These are phyloP conservation scores for Mystacornis crossleyi DNA, from an alignment of 2,113 vertebrate species.

Conservation along the genomic window DNA sequence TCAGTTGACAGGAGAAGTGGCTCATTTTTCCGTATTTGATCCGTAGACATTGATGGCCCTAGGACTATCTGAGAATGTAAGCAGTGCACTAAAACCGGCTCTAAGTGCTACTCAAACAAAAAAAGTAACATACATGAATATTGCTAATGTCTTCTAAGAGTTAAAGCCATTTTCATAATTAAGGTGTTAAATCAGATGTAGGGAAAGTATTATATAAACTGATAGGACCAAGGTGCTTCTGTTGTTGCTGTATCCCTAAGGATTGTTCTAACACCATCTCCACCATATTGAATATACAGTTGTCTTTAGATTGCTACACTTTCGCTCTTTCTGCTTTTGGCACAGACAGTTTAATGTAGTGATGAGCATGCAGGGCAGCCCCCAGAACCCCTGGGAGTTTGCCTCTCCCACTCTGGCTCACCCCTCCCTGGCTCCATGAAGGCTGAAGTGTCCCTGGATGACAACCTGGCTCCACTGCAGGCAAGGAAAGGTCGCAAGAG, in stretches of 20 bases:
- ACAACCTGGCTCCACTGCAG: background rate
- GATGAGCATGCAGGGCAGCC: background rate
- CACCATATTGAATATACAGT: background rate
- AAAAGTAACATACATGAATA: background rate
- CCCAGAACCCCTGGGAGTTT: background rate
- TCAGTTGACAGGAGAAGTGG: background rate
- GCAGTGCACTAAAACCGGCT: background rate
- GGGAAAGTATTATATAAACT: background rate
- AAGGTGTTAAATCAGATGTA: background rate
- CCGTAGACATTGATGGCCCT: background rate
- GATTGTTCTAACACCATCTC: background rate
- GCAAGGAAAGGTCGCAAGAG: background rate
- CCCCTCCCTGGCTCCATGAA: background rate
- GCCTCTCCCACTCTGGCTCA: background rate
- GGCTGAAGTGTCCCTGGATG: background rate
- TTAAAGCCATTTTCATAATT: background rate
- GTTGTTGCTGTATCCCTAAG: background rate
- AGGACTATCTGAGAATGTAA: background rate
- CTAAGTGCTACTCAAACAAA: background rate
- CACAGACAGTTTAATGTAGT: background rate
- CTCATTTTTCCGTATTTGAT: background rate
- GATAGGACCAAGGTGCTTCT: background rate
- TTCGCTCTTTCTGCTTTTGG: background rate
- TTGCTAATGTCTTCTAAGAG: background rate
- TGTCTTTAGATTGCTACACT: background rate